Base-by-base conservation (phyloP, 2,113 vertebrate genomes). In the Cisticola juncidis region DNA sequence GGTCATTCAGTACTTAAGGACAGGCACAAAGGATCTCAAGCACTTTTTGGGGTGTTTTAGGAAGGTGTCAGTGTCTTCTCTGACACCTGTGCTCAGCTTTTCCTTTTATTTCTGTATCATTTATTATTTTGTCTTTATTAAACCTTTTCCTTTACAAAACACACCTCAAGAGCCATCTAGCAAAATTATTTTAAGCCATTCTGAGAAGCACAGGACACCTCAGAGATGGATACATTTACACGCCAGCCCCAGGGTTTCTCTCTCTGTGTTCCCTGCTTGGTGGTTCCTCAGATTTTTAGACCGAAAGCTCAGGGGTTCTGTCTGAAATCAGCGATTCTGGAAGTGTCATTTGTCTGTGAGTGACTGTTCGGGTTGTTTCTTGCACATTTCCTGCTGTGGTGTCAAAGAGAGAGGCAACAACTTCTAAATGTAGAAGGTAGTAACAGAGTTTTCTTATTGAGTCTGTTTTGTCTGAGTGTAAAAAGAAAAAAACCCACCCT, bases 191-290 rank as follows among this genome's bases (percentile, higher is more conserved):
- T 15, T 14, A 45, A 45, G 44, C 44, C 44, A 45, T 45, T 45
- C 44, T 45, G 18, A 45, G 44, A 45, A 45, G 44, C 18, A 18
- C 18, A 45, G 44, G 44, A 9, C 44, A 18, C 44, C 18, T 45
- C 44, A 45, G 44, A 45, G 16, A 45, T 19, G 44, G 44, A 19
- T 45, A 45, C 44, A 45, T 45, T 45, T 45, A 45, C 42, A 44
- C 42, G 16, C 38, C 74, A 16, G 4, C 35, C 53, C 0, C 1
- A 33, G 33, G 44, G 18, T 4, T 24, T 14, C 29, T n/a, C 48
- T 19, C 22, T 33, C 29, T 6, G 1, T 5, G 14, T 2, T 47
- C 29, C 1, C 33, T 24, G 21, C 26, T 1, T 1, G 1, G 3
- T 20, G 7, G 2, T 5, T 44, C 42, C 38, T 11, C 7, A 31